phyloP scores from a whole-genome alignment of 2,113 vertebrate species.

The Panthera leo region DNA sequence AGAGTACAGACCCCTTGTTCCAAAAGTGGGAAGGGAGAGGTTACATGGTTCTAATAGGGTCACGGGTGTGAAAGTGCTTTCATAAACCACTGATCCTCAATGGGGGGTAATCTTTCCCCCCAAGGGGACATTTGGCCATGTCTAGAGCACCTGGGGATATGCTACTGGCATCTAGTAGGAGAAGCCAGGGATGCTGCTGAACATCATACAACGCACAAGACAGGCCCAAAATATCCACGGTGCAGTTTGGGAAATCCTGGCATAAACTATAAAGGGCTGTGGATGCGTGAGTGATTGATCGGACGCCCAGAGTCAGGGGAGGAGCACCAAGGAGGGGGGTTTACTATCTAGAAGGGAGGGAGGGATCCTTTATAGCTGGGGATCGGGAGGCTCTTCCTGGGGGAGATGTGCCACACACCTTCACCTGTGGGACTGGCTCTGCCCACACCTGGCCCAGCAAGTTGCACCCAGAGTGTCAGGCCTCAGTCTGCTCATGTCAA shows the following conservation, averaged over 20 bases:
- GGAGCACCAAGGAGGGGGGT: background rate
- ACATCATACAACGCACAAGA: background rate
- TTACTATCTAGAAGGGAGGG: background rate
- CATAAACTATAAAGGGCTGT: background rate
- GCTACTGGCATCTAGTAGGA: background rate
- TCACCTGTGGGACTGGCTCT: background rate
- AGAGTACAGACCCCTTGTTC: background rate
- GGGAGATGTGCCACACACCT: background rate
- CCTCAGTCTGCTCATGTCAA: background rate
- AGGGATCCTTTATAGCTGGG: background rate
- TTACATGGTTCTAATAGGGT: background rate
- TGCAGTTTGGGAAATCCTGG: background rate
- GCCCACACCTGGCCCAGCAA: background rate
- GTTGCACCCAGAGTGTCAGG: background rate
- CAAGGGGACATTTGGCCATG: background rate
- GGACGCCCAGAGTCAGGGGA: background rate
- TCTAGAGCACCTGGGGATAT: background rate
- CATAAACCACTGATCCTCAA: background rate
- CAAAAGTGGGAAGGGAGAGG: background rate
- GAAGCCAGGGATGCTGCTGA: background rate
- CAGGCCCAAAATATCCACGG: background rate
- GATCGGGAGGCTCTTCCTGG: background rate
- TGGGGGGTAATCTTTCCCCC: background rate
- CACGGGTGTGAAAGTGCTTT: background rate
- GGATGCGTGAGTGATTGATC: background rate